Evolutionary conservation across 2,888 invertebrate species (phyloP).

Genomic region (Brachylomia viminalis): DNA sequence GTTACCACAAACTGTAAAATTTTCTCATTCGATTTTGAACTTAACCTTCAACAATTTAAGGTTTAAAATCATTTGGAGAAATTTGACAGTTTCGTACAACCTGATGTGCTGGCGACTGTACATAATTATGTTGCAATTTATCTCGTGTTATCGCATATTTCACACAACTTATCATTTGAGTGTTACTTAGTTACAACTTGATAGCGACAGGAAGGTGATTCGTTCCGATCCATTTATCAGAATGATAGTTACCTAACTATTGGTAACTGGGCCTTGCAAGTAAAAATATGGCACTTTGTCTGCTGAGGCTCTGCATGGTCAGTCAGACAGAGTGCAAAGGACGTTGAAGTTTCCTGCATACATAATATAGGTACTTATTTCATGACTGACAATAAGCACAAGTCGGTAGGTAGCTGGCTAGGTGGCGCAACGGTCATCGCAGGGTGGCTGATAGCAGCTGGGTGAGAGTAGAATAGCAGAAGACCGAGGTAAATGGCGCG

Average conservation of each 20-base stretch:
- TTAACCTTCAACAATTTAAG: too few species aligned
- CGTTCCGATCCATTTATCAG: constrained; percentile 4
- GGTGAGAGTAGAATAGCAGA: neutral
- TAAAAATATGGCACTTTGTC: neutral
- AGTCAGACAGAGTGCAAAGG: neutral
- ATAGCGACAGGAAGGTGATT: constrained; percentile 3
- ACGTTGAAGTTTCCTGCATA: neutral
- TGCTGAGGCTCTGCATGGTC: neutral
- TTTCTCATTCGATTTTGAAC: too few species aligned
- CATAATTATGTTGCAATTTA: constrained; percentile 31
- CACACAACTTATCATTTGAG: constrained; percentile 19
- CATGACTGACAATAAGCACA: neutral
- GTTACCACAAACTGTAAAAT: too few species aligned
- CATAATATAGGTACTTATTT: neutral
- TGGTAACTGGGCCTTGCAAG: neutral
- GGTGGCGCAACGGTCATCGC: neutral
- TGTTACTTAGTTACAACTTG: constrained; percentile 21
- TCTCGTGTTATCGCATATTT: constrained; percentile 14
- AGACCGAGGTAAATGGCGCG: too few species aligned
- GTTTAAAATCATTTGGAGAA: too few species aligned
- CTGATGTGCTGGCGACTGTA: too few species aligned
- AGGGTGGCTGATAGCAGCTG: neutral
- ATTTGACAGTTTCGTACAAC: too few species aligned
- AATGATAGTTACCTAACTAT: neutral
- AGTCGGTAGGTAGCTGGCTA: neutral